phyloP scores from a whole-genome alignment of 2,888 invertebrate genomes.

The Chesias legatella region DNA sequence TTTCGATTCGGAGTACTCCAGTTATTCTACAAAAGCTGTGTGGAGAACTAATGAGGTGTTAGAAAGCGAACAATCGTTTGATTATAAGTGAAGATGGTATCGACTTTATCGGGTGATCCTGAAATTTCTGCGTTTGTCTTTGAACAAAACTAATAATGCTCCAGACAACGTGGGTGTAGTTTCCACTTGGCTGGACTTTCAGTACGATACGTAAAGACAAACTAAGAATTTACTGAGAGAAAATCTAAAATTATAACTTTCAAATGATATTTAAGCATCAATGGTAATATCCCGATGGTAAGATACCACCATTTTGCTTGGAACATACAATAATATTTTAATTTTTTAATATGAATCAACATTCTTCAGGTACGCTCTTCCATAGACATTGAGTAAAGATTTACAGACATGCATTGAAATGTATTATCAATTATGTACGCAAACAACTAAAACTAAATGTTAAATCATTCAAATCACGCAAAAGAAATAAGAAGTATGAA shows the following conservation, averaged over 20 bases:
- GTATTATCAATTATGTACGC: background rate
- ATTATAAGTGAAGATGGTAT: slow-evolving; percentile 35
- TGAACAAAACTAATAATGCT: slow-evolving; percentile 4
- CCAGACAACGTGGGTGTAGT: background rate
- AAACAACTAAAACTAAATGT: too few species aligned
- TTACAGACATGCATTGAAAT: slow-evolving; percentile 4
- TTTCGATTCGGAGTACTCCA: background rate
- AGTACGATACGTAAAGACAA: background rate
- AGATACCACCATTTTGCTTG: too few species aligned
- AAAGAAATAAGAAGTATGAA: slow-evolving; percentile 19
- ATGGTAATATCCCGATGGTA: too few species aligned
- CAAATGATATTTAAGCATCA: too few species aligned
- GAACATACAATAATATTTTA: slow-evolving; percentile 3
- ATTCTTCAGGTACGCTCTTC: slow-evolving; percentile 17
- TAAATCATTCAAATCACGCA: slow-evolving; percentile 1
- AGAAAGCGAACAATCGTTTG: slow-evolving; percentile 48
- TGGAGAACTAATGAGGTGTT: slow-evolving; percentile 38
- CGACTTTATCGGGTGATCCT: slow-evolving; percentile 25
- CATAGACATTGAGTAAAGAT: slow-evolving; percentile 10
- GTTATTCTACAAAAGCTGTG: slow-evolving; percentile 18
- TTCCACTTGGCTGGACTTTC: background rate
- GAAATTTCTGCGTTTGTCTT: slow-evolving; percentile 18
- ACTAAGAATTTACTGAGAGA: too few species aligned
- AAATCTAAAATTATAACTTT: too few species aligned
- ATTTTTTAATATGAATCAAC: slow-evolving; percentile 7